phyloP scores from a whole-genome alignment of 2,113 vertebrate genomes.

The Chamaea fasciata region DNA sequence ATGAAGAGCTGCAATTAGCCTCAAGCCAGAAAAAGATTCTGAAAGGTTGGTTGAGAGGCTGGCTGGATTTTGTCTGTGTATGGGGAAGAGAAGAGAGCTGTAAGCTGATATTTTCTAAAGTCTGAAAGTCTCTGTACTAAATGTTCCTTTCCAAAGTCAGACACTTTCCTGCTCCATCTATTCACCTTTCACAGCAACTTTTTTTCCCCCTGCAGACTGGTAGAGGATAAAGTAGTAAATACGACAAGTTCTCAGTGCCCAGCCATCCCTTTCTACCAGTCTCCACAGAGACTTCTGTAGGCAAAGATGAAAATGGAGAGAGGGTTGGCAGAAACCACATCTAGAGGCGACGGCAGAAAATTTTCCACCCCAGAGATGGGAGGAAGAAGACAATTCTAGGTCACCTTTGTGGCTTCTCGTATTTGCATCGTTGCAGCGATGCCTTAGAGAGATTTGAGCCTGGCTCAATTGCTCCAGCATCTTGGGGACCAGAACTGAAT shows the following conservation, averaged over 20 bases:
- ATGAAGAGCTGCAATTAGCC: slow-evolving; percentile 36
- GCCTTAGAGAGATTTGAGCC: not conserved
- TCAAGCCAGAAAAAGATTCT: slow-evolving; percentile 23
- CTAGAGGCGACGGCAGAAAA: not conserved
- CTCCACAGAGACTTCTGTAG: not conserved
- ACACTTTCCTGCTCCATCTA: not conserved
- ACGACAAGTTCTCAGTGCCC: not conserved
- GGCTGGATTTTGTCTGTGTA: not conserved
- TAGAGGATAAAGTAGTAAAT: slow-evolving; percentile 26
- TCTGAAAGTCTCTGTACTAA: not conserved
- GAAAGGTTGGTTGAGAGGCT: not conserved
- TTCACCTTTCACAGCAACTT: slow-evolving; percentile 1
- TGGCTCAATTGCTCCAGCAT: not conserved
- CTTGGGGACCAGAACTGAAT: not conserved
- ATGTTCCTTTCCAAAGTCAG: slow-evolving; percentile 44
- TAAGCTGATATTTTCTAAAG: not conserved
- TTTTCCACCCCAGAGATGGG: not conserved
- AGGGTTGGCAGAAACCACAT: not conserved
- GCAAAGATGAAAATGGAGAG: not conserved
- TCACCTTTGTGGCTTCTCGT: not conserved
- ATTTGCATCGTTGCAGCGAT: accelerated
- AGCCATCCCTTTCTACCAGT: not conserved
- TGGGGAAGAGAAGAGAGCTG: not conserved
- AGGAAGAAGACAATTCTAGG: not conserved
- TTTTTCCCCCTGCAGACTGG: not conserved